Base-by-base conservation (phyloP, 2,797 vertebrate species). In the Sciurus vulgaris region DNA sequence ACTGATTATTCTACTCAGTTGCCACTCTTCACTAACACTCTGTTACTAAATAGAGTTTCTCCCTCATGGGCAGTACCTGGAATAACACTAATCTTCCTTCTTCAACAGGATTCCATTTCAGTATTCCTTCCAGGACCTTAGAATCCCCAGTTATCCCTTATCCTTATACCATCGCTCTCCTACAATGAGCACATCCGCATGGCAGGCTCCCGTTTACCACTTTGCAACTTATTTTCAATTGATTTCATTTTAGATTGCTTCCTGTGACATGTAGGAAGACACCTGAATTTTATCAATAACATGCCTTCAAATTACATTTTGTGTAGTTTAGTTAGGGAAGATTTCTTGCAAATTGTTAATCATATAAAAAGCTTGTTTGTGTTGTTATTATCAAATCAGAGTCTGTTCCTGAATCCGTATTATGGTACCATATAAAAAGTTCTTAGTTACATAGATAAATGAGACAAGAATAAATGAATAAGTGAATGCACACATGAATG, bases 231-330 rank as follows among this genome's bases (percentile, higher is more conserved):
- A 78, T 70, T 97, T 95, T 70, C 87, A 88, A 88, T 28, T 93
- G 93, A 94, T 94, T 93, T 96, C 67, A 96, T 94, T 96, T 97
- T 63, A 94, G 47, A 87, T 86, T 59, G 76, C 87, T 95, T 92
- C 61, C 77, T 65, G 56, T 82, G 65, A 86, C 92, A 67, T 30
- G 13, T 28, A 76, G 54, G 47, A 82, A 96, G 84, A 85, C 56
- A 85, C 61, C 51, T 85, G 59, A 90, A 95, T 92, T 76, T 91
- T 94, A 93, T 91, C 79, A 81, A 20, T 69, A 94, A 56, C 47
- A 51, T 56, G 47, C 54, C 92, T 88, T 86, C 73, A 78, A 86
- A 89, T 82, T 70, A 41, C 30, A 77, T 74, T 85, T 92, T 79
- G 35, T 26, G 17, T 84, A 77, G 28, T 18, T 87, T 93, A 65